Evolutionary conservation across 37 sponge, comb jelly and placozoan genomes (phyloP), one percentile per base, ranked within the genome.

Genomic region (Oscarella lobularis): DNA sequence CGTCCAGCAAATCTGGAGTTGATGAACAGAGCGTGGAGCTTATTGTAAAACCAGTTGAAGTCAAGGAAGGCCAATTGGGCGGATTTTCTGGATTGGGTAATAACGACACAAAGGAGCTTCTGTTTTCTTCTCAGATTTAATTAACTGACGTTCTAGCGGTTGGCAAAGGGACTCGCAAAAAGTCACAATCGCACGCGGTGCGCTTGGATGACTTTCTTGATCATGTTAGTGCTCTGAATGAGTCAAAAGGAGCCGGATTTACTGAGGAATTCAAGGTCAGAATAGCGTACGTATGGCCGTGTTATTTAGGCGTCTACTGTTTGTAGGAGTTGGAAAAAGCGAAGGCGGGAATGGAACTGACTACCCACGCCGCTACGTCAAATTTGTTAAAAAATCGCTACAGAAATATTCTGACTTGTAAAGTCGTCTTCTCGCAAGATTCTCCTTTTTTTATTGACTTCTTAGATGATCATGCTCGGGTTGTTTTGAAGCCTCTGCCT

Each of bases 391-490:
- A 27, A 30, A 34, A 78, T 60, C 67, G 78, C n/a, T 78, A 78
- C 78, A 72, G 37, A 29, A 70, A 69, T 33, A 69, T 48, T 48
- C 20, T 48, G 20, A 48, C 60, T 27, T 48, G 60, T 48, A 48
- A 48, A n/a, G n/a, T n/a, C n/a, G n/a, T n/a, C n/a, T n/a, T n/a
- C n/a, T n/a, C n/a, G n/a, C n/a, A n/a, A n/a, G n/a, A n/a, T n/a
- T n/a, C n/a, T n/a, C n/a, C n/a, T n/a, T n/a, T n/a, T n/a, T n/a
- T n/a, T n/a, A n/a, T n/a, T n/a, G n/a, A n/a, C n/a, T n/a, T n/a
- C n/a, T 20, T 69, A 89, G 90, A 89, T 85, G 90, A 89, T 73
- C 66, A 82, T n/a, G 81, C 82, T 39, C 78, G 83, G 6, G 77
- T 89, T 2, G 40, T 73, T n/a, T 81, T 89, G 37, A 39, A 9